Base-by-base conservation (phyloP, 2,113 vertebrate genomes). In the Antechinus flavipes region DNA sequence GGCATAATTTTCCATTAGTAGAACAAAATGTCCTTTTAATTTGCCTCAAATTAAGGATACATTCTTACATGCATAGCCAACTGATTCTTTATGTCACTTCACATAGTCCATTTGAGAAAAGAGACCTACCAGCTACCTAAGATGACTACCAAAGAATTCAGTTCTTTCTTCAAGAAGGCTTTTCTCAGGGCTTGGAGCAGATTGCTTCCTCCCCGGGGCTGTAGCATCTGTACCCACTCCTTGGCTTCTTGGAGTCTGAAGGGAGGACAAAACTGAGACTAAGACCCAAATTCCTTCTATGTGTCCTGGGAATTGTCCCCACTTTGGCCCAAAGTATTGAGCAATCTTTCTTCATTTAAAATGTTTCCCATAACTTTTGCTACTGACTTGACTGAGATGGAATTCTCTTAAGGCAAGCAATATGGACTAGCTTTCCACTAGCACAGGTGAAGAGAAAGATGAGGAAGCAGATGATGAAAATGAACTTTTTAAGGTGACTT, bases 61-160 rank as follows among this genome's bases (percentile, higher is more conserved):
- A 42, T n/a, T 76, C 68, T 76, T n/a, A n/a, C 16, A 76, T 68
- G 14, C 35, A 76, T 42, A 42, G 68, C n/a, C 19, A 42, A 84
- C 19, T 47, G 92, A n/a, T 96, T 89, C 68, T 94, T 46, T 22
- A 53, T 1, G 25, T 22, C 91, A 47, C 12, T 49, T 94, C 61
- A 26, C 92, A 14, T 23, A 54, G 68, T 47, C 42, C 9, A 1
- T 42, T 49, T 5, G 52, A 90, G 93, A 52, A 30, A 95, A 96
- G 0, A 14, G 54, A 97, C 96, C 96, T 98, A 99, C 99, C 99
- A 98, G 98, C 97, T 98, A 94, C 98, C 98, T 92, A 98, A 53
- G 92, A 99, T 91, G 94, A 98, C 95, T 94, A 99, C 98, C 91
- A 99, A 95, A 35, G 98, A 98, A 97, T 99, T 97, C 95, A 99